Evolutionary conservation across 2,113 vertebrate genomes (phyloP).

Genomic region (Crotalus horridus): DNA sequence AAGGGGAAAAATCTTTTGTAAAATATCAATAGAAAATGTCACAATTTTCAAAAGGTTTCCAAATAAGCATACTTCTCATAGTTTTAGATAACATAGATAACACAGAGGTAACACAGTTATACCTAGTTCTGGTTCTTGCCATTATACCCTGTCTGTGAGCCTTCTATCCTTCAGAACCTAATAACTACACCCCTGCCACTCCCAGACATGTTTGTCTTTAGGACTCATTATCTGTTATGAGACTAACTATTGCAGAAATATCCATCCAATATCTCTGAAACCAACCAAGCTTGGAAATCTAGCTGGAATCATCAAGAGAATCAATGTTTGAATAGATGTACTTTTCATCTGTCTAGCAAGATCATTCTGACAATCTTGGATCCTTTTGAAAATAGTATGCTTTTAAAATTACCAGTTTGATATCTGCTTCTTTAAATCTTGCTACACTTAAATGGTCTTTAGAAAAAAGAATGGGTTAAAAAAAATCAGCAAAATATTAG

Average conservation of each 20-base stretch:
- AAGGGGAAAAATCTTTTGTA: not conserved
- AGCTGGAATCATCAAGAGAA: not conserved
- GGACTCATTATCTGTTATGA: not conserved
- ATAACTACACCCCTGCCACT: not conserved
- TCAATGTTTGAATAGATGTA: not conserved
- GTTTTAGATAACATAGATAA: not conserved
- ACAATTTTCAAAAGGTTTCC: not conserved
- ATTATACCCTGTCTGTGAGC: not conserved
- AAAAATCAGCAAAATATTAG: slow-evolving; percentile 4
- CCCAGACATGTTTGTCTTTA: not conserved
- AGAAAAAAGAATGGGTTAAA: slow-evolving; percentile 8
- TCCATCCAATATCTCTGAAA: not conserved
- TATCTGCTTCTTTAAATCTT: not conserved
- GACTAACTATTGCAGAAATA: not conserved
- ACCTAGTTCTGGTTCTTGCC: not conserved
- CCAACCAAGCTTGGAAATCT: not conserved
- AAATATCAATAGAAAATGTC: not conserved
- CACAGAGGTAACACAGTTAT: not conserved
- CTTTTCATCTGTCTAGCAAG: not conserved
- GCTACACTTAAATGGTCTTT: not conserved
- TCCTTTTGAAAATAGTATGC: not conserved
- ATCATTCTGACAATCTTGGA: not conserved
- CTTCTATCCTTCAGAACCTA: not conserved
- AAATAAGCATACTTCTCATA: not conserved
- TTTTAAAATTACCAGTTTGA: not conserved